Evolutionary conservation across 2,113 vertebrate species (phyloP), one percentile per base, ranked within the genome.

Genomic region (Chaenocephalus aceratus): DNA sequence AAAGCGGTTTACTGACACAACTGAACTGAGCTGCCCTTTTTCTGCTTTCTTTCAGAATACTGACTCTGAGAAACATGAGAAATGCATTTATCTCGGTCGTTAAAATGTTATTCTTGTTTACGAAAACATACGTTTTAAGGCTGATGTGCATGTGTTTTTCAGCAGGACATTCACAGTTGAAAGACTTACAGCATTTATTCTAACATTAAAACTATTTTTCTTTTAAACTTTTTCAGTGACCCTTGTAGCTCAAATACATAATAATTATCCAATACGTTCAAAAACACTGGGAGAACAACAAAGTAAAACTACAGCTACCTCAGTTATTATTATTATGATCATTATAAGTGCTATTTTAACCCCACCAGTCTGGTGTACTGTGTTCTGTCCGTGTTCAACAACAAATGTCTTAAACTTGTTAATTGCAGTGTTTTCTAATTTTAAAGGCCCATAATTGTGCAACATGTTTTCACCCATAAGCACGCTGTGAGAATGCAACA

Each of bases 391-490:
- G 12, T 51, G 60, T 34, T 48, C 56, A 56, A 75, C 45, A 60
- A 75, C 75, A 82, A 82, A 75, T 34, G 41, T 60, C 69, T 74
- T 51, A 48, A 80, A 87, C 78, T 59, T 57, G 30, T 74, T 79
- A 54, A 76, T 71, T 80, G 45, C 49, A 6, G 52, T 23, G 88
- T 82, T 88, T 72, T 45, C 53, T 61, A 0, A 21, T 86, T 85
- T 92, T 77, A 83, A 87, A 89, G 80, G 58, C 75, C 83, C 75
- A 53, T 84, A 77, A 82, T 65, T 75, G 65, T 63, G 74, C 77
- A 49, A 67, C 59, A 30, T 59, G 70, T 82, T 67, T 59, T 82
- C 72, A 72, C 49, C 54, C 51, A 52, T 52, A 41, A 34, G 23
- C 72, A 68, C 52, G 34, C 57, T 65, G 41, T 57, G 72, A 69